Evolutionary conservation across 2,888 invertebrate species (phyloP).

Genomic region (Oeneis ivallda): DNA sequence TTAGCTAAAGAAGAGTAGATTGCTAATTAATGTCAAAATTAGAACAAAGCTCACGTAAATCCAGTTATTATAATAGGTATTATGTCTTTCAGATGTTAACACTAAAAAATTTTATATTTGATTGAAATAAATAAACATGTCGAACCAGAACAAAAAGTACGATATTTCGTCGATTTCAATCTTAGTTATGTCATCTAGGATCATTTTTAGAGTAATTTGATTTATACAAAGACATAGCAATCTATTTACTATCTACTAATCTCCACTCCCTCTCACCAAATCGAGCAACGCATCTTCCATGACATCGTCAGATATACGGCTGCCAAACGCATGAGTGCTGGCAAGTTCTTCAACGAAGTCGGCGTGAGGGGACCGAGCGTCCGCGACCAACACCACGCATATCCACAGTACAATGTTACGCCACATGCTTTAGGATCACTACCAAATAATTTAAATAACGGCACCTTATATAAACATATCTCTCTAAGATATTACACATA

Average conservation of each 20-base stretch:
- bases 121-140: too few relatives aligned
- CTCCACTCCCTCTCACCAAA: constrained; percentile 49
- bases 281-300: constrained; percentile 64
- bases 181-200: too few relatives aligned
- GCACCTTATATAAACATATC: background rate
- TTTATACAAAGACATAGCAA: too few relatives aligned
- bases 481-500: constrained; percentile 3
- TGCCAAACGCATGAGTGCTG: constrained; percentile 38
- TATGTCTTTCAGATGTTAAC: too few relatives aligned
- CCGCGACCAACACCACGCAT: constrained; percentile 40
- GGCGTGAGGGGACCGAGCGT: constrained; percentile 49
- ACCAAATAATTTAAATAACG: background rate
- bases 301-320: constrained; percentile 56
- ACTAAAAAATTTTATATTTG: too few relatives aligned
- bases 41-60: too few relatives aligned
- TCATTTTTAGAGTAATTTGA: too few relatives aligned
- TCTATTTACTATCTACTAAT: background rate
- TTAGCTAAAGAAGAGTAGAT: too few relatives aligned
- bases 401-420: constrained; percentile 36
- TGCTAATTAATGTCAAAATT: too few relatives aligned
- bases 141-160: too few relatives aligned
- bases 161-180: too few relatives aligned
- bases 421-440: constrained; percentile 40
- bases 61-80: too few relatives aligned
- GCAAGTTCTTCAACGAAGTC: constrained; percentile 50